Conservation (phyloP, 2,113 vertebrate species). For the Parotia lawesii region DNA sequence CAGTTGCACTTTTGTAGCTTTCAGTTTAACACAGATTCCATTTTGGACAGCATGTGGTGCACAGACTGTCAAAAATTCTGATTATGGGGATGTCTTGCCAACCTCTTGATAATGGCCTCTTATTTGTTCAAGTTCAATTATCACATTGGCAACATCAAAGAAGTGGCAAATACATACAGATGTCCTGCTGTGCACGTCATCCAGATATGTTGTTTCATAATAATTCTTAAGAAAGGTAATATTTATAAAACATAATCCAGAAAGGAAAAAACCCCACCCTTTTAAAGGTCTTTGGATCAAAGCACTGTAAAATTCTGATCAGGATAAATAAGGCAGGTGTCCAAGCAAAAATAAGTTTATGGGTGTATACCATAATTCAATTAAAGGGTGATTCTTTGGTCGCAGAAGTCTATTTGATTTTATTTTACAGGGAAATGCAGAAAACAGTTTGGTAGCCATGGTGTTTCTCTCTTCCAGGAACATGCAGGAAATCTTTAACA, state of each 20-base stretch:
- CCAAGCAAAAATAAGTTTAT: not conserved
- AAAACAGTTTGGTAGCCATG: not conserved
- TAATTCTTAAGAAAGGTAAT: not conserved
- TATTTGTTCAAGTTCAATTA: not conserved
- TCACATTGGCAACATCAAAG: not conserved
- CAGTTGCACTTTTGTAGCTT: not conserved
- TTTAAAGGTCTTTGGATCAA: not conserved
- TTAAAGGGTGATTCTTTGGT: not conserved
- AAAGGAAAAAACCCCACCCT: rapidly evolving
- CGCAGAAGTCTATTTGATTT: not conserved
- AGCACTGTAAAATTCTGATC: not conserved
- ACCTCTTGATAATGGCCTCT: not conserved
- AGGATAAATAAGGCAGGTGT: not conserved
- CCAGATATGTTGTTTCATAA: not conserved
- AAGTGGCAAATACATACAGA: not conserved
- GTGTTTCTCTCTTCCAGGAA: not conserved
- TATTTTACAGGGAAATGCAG: not conserved
- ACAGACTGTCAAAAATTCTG: not conserved
- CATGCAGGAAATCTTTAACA: not conserved
- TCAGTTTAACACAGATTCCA: not conserved
- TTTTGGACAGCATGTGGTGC: not conserved
- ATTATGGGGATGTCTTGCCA: not conserved
- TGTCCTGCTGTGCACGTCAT: not conserved
- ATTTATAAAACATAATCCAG: not conserved
- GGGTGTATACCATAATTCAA: not conserved